Percentiles rank a stretch among this genome's conserved stretches.
These are phyloP conservation scores for Agrilus biguttatus DNA, from an alignment of 2,888 invertebrate species.

Conservation along the genomic window DNA sequence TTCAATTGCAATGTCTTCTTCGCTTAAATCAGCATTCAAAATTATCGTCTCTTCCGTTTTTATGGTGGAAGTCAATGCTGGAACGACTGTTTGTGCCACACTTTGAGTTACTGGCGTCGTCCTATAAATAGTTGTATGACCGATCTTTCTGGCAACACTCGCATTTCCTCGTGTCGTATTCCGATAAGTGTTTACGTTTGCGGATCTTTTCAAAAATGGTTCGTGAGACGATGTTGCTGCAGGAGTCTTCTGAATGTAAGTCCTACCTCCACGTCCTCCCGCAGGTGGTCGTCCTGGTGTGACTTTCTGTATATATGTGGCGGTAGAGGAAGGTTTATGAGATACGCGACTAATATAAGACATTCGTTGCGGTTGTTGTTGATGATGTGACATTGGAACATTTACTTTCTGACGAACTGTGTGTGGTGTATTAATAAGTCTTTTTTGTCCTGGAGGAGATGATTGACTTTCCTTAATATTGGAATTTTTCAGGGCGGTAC, in stretches of 20 bases:
- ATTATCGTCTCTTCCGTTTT: background rate
- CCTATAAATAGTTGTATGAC: slow-evolving; percentile 18
- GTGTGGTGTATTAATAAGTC: slow-evolving; percentile 9
- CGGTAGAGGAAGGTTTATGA: slow-evolving; percentile 1
- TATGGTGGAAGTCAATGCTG: background rate
- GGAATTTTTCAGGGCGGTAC: slow-evolving; percentile 22
- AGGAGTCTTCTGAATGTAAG: background rate
- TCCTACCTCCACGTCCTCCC: no score
- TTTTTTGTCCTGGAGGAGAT: slow-evolving; percentile 6
- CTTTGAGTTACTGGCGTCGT: slow-evolving; percentile 3
- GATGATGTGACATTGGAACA: slow-evolving; percentile 1
- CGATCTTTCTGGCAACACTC: slow-evolving; percentile 16
- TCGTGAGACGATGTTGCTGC: slow-evolving; percentile 17
- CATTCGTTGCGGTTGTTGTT: background rate
- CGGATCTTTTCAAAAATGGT: slow-evolving; percentile 5
- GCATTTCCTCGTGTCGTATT: slow-evolving; percentile 4
- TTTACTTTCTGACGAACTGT: slow-evolving; percentile 24
- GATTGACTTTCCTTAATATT: slow-evolving; percentile 13
- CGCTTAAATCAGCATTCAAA: background rate
- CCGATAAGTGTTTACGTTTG: slow-evolving; percentile 6
- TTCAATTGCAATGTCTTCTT: background rate
- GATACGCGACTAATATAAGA: no score
- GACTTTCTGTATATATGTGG: slow-evolving; percentile 7
- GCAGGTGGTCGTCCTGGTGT: background rate
- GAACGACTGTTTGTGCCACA: background rate